Evolutionary conservation across 2,888 invertebrate genomes (phyloP).

Genomic region (Hypomecis punctinalis): DNA sequence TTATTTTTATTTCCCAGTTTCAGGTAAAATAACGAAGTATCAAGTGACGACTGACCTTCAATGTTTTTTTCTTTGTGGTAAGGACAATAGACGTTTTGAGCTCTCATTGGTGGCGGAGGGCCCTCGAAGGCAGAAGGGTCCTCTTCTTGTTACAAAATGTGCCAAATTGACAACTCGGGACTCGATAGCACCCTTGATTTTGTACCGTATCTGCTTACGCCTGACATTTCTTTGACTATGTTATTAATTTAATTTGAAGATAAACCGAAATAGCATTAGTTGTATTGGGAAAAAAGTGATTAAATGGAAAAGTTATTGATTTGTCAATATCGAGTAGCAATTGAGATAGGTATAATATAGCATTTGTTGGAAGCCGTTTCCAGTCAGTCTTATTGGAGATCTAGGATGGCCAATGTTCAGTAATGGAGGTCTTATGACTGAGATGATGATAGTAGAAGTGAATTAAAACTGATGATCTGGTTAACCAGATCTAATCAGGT

Average conservation of each 20-base stretch:
- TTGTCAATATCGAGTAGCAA: background rate
- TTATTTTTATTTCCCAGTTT: constrained; percentile 31
- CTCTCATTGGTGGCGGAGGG: constrained; percentile 61
- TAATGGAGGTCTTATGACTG: no score
- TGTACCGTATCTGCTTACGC: constrained; percentile 50
- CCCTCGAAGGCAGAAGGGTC: constrained; percentile 55
- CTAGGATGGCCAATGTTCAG: no score
- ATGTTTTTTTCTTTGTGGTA: constrained; percentile 63
- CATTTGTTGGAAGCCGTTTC: no score
- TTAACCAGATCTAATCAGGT: no score
- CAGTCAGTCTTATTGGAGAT: no score
- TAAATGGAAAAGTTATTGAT: no score
- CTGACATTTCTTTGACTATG: constrained; percentile 32
- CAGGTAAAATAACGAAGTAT: constrained; percentile 56
- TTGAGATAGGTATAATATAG: background rate
- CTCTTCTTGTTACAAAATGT: constrained; percentile 71
- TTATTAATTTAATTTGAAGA: constrained; percentile 37
- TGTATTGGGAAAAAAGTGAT: no score
- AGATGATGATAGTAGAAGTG: no score
- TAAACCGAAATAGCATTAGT: constrained; percentile 11
- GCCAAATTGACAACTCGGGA: constrained; percentile 74
- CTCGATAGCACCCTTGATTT: constrained; percentile 67
- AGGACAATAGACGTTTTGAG: constrained; percentile 67
- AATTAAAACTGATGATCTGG: no score
- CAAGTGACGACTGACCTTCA: constrained; percentile 56